Evolutionary conservation across 2,888 invertebrate genomes (phyloP), one percentile per base, ranked within the genome.

Genomic region (Athetis lepigone): DNA sequence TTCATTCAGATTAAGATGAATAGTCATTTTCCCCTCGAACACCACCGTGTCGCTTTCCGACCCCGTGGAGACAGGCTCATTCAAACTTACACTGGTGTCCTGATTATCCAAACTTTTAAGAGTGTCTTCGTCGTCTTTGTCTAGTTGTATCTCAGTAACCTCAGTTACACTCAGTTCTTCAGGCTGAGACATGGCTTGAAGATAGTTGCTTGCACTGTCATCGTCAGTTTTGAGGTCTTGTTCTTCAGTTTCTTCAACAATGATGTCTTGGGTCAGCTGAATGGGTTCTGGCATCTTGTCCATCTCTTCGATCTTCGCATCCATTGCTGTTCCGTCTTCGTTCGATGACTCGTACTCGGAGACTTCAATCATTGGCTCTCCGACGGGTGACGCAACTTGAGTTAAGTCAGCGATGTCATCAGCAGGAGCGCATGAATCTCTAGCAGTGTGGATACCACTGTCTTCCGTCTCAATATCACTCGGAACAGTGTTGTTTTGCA

Each of bases 401-500:
- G 92, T 92, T 71, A 93, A 87, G 83, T 97, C 97, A 55, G 96
- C 96, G 19, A 96, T 96, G 79, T 97, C 97, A 86, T 97, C 97
- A 49, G 97, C 96, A 81, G 97, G 97, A 29, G 96, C 97, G 80
- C 97, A 97, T 19, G 97, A 97, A 58, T 97, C 97, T 85, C 97
- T 97, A 2, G 97, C 97, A 5, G 97, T 97, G 79, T 98, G 97
- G 70, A 97, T 97, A 2, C 97, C 97, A 70, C 97, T 97, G 85
- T 98, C 98, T 90, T 98, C 98, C 40, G 96, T 96, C 88, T 97
- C 97, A 43, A 96, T 96, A 77, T 96, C 96, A 70, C 95, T 96
- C 63, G 95, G 95, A 47, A 96, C 96, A 37, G 93, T 93, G 68
- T 93, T 94, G 70, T 93, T 94, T 74, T 96, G 95, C 85, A 96